A percentile compares a stretch with the other conserved stretches of the same genome.
These are phyloP conservation scores for Cepphus grylle DNA, from an alignment of 2,113 vertebrate genomes.

Conservation along the genomic window DNA sequence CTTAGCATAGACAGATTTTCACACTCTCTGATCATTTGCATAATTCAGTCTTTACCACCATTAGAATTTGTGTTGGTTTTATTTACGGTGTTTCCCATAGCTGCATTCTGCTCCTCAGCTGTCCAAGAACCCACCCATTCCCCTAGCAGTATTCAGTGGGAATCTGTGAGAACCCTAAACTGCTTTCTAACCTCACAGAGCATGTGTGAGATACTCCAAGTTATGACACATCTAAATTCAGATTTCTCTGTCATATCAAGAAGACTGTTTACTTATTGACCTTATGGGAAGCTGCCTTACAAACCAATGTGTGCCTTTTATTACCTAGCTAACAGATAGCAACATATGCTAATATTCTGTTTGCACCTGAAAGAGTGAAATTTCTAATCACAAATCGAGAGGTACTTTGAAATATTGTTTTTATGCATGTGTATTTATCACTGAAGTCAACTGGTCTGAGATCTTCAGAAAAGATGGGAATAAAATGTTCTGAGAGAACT, in stretches of 20 bases:
- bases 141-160: neutral
- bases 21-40: neutral
- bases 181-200: neutral
- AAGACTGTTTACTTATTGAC: neutral
- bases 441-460: neutral
- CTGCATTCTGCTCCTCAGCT: neutral
- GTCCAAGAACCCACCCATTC: neutral
- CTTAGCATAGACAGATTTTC: neutral
- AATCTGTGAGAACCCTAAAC: neutral
- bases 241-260: neutral
- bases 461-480: neutral
- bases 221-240: neutral
- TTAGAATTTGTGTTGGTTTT: neutral
- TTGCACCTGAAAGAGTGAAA: neutral
- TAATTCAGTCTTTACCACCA: neutral
- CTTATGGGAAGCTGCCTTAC: neutral
- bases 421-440: neutral
- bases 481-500: neutral
- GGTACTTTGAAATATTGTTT: neutral
- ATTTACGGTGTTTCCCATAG: neutral
- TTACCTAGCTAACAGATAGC: neutral
- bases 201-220: neutral
- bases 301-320: neutral
- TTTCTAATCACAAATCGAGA: neutral
- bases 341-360: neutral